A percentile compares a stretch with the other conserved stretches of the same genome.
Conservation (phyloP, 2,113 vertebrate genomes). For the Myxocyprinus asiaticus region DNA sequence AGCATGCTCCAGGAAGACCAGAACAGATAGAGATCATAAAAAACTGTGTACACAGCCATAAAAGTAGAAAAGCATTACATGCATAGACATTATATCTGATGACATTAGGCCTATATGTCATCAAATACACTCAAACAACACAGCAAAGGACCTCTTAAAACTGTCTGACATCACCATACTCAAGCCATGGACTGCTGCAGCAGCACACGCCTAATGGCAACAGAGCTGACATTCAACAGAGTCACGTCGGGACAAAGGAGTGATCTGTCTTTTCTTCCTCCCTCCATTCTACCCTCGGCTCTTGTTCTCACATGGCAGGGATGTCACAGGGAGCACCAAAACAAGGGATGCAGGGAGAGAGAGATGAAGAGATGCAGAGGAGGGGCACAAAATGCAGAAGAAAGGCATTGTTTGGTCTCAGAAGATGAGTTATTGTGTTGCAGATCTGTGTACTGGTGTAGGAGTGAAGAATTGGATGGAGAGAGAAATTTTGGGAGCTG, state of each 20-base stretch:
- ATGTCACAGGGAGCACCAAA: constrained; percentile 76
- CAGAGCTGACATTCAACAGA: constrained; percentile 53
- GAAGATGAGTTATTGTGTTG: constrained; percentile 53
- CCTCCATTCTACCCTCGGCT: constrained; percentile 47
- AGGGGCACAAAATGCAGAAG: constrained; percentile 54
- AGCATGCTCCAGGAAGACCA: too few species aligned
- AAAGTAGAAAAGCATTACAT: neutral
- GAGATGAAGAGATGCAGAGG: constrained; percentile 53
- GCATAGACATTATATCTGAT: constrained; percentile 12
- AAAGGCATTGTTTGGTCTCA: constrained; percentile 56
- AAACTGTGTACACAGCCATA: neutral
- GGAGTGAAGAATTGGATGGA: constrained; percentile 33
- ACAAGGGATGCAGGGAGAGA: constrained; percentile 59
- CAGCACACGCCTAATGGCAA: constrained; percentile 36
- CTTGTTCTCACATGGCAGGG: constrained; percentile 70
- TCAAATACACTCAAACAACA: constrained; percentile 1
- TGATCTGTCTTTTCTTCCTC: constrained; percentile 49
- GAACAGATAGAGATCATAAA: neutral
- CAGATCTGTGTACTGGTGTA: constrained; percentile 39
- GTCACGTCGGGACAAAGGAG: constrained; percentile 51
- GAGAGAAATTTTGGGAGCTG: neutral
- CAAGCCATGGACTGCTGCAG: constrained; percentile 22
- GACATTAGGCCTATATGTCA: neutral
- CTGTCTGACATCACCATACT: constrained; percentile 50
- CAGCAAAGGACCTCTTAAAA: constrained; percentile 22